phyloP scores from a whole-genome alignment of 2,797 vertebrate species.

The Phoebastria nigripes region DNA sequence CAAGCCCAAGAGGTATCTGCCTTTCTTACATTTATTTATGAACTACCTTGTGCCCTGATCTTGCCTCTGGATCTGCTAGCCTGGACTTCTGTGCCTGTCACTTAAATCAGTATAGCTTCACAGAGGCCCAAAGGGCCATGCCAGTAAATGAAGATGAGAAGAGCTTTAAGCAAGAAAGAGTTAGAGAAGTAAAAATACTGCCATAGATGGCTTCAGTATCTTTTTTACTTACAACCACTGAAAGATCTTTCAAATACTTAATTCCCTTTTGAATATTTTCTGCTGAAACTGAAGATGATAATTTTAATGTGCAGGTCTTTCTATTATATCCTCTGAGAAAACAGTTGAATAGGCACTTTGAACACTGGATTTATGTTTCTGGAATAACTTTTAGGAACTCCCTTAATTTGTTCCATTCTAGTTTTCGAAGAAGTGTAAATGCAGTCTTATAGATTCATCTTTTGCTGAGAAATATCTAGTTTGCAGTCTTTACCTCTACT shows the following conservation, averaged over 20 bases:
- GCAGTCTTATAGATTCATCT: background rate
- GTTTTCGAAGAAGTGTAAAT: background rate
- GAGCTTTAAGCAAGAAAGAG: background rate
- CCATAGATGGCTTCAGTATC: background rate
- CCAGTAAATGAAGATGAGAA: background rate
- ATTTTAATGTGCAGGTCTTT: background rate
- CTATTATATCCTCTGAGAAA: background rate
- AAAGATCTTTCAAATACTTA: background rate
- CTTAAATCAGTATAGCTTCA: background rate
- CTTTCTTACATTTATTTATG: constrained; percentile 41
- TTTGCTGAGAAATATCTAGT: background rate
- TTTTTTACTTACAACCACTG: background rate
- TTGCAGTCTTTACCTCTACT: background rate
- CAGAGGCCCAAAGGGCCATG: background rate
- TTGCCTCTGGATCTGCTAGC: constrained; percentile 4
- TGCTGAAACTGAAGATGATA: background rate
- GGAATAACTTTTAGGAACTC: background rate
- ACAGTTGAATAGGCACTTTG: background rate
- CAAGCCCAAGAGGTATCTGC: background rate
- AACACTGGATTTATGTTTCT: background rate
- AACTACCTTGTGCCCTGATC: background rate
- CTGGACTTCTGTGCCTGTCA: background rate
- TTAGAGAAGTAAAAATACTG: background rate
- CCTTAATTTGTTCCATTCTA: background rate
- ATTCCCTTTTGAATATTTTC: background rate